These are phyloP conservation scores for Rousettus leschenaultii DNA, from an alignment of 2,113 vertebrate species.

Conservation along the genomic window DNA sequence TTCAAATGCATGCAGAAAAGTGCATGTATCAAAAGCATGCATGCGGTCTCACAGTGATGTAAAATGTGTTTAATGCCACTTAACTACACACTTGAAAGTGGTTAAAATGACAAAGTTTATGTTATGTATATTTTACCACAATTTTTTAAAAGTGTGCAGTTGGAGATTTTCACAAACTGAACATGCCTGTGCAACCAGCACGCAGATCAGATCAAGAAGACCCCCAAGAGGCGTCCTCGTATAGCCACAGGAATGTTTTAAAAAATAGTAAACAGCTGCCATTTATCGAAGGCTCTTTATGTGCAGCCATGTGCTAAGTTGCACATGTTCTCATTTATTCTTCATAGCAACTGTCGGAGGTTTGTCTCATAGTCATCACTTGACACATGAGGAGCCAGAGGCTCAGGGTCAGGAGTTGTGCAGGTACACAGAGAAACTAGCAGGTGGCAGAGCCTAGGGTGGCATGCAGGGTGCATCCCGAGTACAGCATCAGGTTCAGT, in stretches of 20 bases:
- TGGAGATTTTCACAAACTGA: neutral
- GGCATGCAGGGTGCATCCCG: neutral
- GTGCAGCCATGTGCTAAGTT: neutral
- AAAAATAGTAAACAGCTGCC: constrained; percentile 30
- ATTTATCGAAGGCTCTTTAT: neutral
- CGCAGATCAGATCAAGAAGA: neutral
- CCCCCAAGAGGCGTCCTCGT: neutral
- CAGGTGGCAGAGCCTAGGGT: neutral
- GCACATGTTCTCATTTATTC: neutral
- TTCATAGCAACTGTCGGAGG: neutral
- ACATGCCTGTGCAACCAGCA: neutral
- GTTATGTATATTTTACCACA: neutral
- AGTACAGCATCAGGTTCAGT: neutral
- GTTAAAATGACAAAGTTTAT: neutral
- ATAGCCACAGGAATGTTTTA: neutral
- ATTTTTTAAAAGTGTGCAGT: neutral
- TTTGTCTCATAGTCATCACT: neutral
- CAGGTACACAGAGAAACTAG: neutral
- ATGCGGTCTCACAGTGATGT: accelerated
- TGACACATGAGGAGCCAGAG: neutral
- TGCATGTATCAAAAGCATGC: accelerated
- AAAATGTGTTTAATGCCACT: neutral
- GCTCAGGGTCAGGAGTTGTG: neutral
- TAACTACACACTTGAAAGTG: neutral
- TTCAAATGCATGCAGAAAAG: neutral